Base-by-base conservation (phyloP, 2,797 vertebrate genomes). In the Schizothorax lantsangensis region DNA sequence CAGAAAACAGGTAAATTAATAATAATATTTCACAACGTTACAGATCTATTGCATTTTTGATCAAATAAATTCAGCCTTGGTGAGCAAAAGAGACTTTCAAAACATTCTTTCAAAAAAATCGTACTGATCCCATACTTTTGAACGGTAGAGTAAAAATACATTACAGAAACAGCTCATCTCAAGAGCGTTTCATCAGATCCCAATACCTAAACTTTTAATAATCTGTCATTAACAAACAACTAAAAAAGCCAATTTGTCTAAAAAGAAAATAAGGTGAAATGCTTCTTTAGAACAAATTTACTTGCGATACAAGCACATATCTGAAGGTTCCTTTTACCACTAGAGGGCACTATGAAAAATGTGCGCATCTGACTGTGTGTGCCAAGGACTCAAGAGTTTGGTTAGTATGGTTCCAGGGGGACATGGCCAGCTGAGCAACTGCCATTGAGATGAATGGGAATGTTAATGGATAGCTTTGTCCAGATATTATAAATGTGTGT, bases 381-480 rank as follows among this genome's bases (percentile, higher is more conserved):
- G 26, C 17, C 40, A 68, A 38, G 17, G 17, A 21, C 19, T 49
- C 26, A 77, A 47, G 26, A 33, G 40, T 33, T 26, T 62, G 52
- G 12, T 78, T 38, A 57, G 52, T 57, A n/a, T n/a, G 33, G 52
- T n/a, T 40, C 14, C 23, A 40, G 23, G 36, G 21, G 23, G 36
- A 69, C 17, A 69, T 36, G 33, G 66, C 66, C 66, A 69, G 33
- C 66, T 69, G 66, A 26, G 77, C 5, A n/a, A 59, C 23, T 59
- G 75, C 12, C 36, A 40, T 79, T 79, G 57, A 26, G 21, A 78
- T 57, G 52, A 59, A 59, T 79, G 21, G 12, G 21, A 59, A 79
- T 40, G 36, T 57, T 59, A n/a, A 78, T n/a, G 75, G 36, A n/a
- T 79, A 26, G 75, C 36, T 59, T 59, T 79, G 23, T 59, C 23